Evolutionary conservation across 1,140 invertebrate species (phyloP), one percentile per base, ranked within the genome.

Genomic region (Atopsyche davidsoni): DNA sequence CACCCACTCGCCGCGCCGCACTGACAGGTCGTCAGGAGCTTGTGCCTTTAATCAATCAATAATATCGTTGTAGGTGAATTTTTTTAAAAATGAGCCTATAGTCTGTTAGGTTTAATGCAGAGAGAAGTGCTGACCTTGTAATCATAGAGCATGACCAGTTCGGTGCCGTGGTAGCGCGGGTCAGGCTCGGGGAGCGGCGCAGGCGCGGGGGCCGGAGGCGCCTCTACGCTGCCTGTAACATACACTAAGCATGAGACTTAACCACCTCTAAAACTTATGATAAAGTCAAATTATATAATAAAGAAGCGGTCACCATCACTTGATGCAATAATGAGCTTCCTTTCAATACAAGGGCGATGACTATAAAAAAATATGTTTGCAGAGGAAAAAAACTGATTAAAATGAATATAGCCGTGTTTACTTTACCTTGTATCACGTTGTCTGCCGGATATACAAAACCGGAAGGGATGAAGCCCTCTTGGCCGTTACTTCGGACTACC

Each of bases 381-480:
- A 40, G 7, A 18, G 3, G 6, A 40, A 4, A 18, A 40, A 4
- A 9, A 19, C 14, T 40, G 14, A 18, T 7, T 40, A 7, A 36
- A 36, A 16, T 4, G 14, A 36, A 16, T 9, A 11, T 9, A 36
- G 6, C 6, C 14, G 7, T 9, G 19, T 39, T 39, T 51, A 58
- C 45, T 65, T n/a, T 72, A 81, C 81, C 76, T 76, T 88, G 85
- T 44, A 87, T 80, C 24, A 88, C 85, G 71, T 83, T 80, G 58
- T 86, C 82, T 32, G 84, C 88, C 4, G 90, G 90, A 75, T 92
- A 96, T 0, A 96, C 87, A 68, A 94, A 96, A n/a, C 87, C 89
- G 21, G 87, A 87, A 4, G 94, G 94, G 21, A 96, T 92, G 69
- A 97, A 97, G 9, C 94, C 94, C 73, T 96, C 93, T 62, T 92